Conservation (phyloP, 2,888 invertebrate genomes). For the Oligia latruncula region DNA sequence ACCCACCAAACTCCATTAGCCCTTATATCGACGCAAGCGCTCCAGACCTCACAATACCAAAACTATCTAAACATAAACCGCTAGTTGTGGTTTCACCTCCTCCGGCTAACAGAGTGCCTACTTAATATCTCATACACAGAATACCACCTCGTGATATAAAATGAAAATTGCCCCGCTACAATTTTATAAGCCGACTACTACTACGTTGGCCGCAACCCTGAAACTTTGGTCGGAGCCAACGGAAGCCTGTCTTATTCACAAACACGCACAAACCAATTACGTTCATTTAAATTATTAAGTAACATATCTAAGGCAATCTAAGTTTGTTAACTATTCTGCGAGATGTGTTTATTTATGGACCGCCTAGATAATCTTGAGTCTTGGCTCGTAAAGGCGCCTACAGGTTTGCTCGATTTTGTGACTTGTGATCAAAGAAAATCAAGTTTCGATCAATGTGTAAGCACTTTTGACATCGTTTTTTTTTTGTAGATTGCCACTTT, state of each 20-base stretch:
- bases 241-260: slow-evolving; percentile 78
- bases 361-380: slow-evolving; percentile 16
- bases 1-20: slow-evolving; percentile 62
- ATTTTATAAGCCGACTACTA: slow-evolving; percentile 68
- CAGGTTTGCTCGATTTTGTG: background rate
- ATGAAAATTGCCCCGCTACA: slow-evolving; percentile 69
- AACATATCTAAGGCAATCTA: slow-evolving; percentile 66
- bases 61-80: slow-evolving; percentile 64
- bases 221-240: slow-evolving; percentile 68
- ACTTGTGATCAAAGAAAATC: background rate
- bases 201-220: slow-evolving; percentile 67
- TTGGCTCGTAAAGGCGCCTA: background rate
- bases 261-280: slow-evolving; percentile 80
- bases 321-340: slow-evolving; percentile 63
- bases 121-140: slow-evolving; percentile 66
- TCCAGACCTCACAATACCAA: slow-evolving; percentile 45
- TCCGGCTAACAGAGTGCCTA: slow-evolving; percentile 62
- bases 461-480: background rate
- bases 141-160: slow-evolving; percentile 63
- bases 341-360: slow-evolving; percentile 37
- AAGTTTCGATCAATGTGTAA: background rate
- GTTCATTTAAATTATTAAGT: slow-evolving; percentile 76
- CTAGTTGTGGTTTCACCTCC: slow-evolving; percentile 61
- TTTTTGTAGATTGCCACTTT: background rate
- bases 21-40: slow-evolving; percentile 52